These are phyloP conservation scores for Rhopilema esculentum DNA, from an alignment of 30 jellyfish, hydroid and myxozoan genomes.

Conservation along the genomic window DNA sequence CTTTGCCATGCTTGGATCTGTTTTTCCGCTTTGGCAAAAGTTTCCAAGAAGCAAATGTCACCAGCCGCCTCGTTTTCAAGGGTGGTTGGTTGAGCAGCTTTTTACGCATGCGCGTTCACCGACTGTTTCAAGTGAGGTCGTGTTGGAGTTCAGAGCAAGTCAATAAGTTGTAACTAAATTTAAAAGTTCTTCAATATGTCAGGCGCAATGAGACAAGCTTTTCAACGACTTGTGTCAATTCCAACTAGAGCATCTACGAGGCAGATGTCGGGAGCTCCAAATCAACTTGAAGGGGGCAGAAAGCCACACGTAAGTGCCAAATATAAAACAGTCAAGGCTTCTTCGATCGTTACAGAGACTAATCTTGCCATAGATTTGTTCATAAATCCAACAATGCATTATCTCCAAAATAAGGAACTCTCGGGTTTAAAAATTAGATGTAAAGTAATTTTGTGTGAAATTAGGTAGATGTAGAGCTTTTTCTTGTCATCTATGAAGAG, in stretches of 20 bases:
- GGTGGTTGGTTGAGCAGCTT: background rate
- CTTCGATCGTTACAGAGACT: too few relatives aligned
- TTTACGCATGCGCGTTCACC: background rate
- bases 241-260: conserved; percentile 30
- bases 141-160: background rate
- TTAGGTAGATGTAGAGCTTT: too few relatives aligned
- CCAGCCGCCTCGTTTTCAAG: background rate
- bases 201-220: conserved; percentile 55
- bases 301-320: conserved; percentile 61
- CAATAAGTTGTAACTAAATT: background rate
- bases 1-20: background rate
- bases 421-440: too few relatives aligned
- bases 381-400: too few relatives aligned
- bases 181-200: conserved; percentile 26
- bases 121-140: background rate
- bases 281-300: conserved; percentile 68
- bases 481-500: too few relatives aligned
- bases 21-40: background rate
- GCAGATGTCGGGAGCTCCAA: conserved; percentile 46
- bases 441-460: too few relatives aligned
- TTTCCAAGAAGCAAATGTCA: background rate
- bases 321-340: too few relatives aligned
- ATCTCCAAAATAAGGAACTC: too few relatives aligned
- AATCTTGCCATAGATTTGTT: too few relatives aligned
- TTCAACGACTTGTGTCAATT: conserved; percentile 36